These are phyloP conservation scores for Holothuria leucospilota DNA, from an alignment of 53 echinoderm and acorn worm genomes.

Conservation along the genomic window DNA sequence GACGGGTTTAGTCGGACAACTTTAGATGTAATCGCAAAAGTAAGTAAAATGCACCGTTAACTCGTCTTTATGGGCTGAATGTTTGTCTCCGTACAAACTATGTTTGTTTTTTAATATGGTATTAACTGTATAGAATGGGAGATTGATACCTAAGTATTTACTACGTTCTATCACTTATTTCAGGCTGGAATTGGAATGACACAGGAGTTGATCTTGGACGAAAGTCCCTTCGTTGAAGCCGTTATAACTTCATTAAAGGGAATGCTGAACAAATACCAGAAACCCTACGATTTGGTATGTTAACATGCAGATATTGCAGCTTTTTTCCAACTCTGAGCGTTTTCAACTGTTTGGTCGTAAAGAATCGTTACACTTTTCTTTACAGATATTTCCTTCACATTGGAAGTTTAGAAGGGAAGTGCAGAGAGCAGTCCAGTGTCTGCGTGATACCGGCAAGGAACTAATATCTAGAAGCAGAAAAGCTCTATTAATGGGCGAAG, in stretches of 20 bases:
- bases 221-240: not conserved
- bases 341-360: too few species aligned
- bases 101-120: too few species aligned
- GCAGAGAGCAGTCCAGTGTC: not conserved
- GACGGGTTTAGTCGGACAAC: conserved; percentile 56
- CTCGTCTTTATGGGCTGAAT: too few species aligned
- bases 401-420: conserved; percentile 26
- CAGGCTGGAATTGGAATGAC: conserved; percentile 25
- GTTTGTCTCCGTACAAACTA: too few species aligned
- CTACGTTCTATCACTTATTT: not conserved
- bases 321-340: too few species aligned
- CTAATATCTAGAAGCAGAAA: not conserved
- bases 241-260: not conserved
- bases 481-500: not conserved
- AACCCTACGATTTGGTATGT: not conserved
- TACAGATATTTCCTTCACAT: conserved; percentile 1
- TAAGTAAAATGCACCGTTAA: not conserved
- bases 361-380: not conserved
- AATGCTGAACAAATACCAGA: not conserved
- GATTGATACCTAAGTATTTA: too few species aligned
- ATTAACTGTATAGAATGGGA: too few species aligned
- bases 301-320: not conserved
- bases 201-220: conserved; percentile 10
- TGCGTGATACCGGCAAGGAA: conserved; percentile 4
- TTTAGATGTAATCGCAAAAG: conserved; percentile 77